phyloP scores from a whole-genome alignment of 2,888 invertebrate species.

The Drosophila melanocephala region DNA sequence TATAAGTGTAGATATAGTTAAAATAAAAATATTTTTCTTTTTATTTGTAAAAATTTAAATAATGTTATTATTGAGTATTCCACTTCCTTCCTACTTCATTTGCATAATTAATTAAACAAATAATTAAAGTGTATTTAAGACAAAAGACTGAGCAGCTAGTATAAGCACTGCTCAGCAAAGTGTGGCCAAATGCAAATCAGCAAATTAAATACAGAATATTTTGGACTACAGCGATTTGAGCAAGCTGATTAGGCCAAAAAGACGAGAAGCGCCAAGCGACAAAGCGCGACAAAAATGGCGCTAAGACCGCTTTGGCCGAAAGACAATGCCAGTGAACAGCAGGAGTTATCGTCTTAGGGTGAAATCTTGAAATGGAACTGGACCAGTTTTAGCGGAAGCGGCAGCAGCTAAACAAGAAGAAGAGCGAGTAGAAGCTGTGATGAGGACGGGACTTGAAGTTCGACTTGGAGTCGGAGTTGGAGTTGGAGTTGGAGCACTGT shows the following conservation, averaged over 20 bases:
- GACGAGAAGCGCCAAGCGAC: constrained; percentile 58
- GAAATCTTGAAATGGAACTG: constrained; percentile 77
- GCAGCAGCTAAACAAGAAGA: constrained; percentile 26
- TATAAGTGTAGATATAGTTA: not conserved
- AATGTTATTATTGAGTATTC: not conserved
- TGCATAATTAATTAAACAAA: not conserved
- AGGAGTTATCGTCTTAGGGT: constrained; percentile 71
- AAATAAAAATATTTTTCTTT: not conserved
- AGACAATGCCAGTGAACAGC: constrained; percentile 50
- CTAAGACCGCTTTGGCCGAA: constrained; percentile 62
- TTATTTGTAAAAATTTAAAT: not conserved
- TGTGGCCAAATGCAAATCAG: constrained; percentile 40
- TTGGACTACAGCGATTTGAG: constrained; percentile 48
- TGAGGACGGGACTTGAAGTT: constrained; percentile 39
- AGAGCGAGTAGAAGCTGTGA: constrained; percentile 36
- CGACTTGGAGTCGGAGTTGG: constrained; percentile 35
- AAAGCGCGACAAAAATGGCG: constrained; percentile 80
- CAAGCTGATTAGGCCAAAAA: constrained; percentile 61
- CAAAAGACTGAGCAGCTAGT: not conserved
- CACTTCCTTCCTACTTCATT: not conserved
- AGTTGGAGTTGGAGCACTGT: constrained; percentile 25
- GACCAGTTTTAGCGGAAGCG: constrained; percentile 84
- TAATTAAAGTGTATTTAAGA: not conserved
- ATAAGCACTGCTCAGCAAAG: constrained; percentile 5
- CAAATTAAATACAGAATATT: constrained; percentile 73